Base-by-base conservation (phyloP, 2,113 vertebrate genomes). In the Lophura nycthemera region DNA sequence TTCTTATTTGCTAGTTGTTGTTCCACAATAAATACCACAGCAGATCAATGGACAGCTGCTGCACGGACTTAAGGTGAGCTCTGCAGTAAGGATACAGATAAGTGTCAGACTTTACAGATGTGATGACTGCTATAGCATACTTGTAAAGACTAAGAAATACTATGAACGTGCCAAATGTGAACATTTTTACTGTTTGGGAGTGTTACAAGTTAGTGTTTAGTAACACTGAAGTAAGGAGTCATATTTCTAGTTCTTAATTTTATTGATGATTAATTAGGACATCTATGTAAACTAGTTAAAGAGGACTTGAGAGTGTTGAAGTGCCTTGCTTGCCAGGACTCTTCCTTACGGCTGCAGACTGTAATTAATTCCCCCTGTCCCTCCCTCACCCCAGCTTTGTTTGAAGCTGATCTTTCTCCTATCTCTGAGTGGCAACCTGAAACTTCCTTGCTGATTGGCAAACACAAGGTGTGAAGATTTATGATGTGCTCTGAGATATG, bases 391-490 rank as follows among this genome's bases (percentile, higher is more conserved):
- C 63, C 75, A 80, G 78, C 89, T 95, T 95, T 94, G 85, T 88
- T 88, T 91, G 84, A 85, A 90, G 94, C 89, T 80, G 86, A 63
- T 96, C 89, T 93, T 95, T 95, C 90, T 93, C 63, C 7, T 87
- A 63, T 92, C 90, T 87, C 67, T 47, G 38, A 89, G 81, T 29
- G 83, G 88, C 87, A 93, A 94, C 89, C 43, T 60, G 91, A 89
- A 95, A 66, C 89, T 94, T 92, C 83, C 48, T 85, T 73, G 71
- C 81, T 94, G 86, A 79, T 50, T 79, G 70, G 93, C 93, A 91
- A 81, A 90, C 42, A 18, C 16, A 29, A 79, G 74, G 76, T 17
- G 0, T 71, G 40, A 60, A 86, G 93, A 89, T 95, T 95, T 94
- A 78, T 86, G 88, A 69, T 63, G 64, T 71, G 47, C 89, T 77